Percentiles rank a stretch among this genome's conserved stretches.
Evolutionary conservation across 1,140 invertebrate genomes (phyloP).

Genomic region (Steinernema feltiae): DNA sequence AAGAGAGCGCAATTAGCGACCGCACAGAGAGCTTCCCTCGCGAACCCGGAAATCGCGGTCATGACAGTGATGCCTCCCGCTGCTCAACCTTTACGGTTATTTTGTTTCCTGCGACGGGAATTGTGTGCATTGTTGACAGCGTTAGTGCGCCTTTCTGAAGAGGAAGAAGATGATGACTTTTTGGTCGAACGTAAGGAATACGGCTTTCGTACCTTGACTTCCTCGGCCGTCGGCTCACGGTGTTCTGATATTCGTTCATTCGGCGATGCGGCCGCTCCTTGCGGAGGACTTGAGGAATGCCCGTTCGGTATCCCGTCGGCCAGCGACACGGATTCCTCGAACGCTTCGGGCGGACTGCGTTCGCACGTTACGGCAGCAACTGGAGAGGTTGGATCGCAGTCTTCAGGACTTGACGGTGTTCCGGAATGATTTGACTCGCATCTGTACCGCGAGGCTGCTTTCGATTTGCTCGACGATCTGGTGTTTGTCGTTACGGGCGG

Average conservation of each 20-base stretch:
- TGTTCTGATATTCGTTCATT: not conserved
- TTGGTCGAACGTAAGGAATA: not conserved
- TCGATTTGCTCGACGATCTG: not conserved
- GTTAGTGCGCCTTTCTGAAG: constrained; percentile 10
- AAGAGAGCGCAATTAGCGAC: not conserved
- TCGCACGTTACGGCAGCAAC: not conserved
- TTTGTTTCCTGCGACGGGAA: constrained; percentile 6
- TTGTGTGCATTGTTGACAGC: not conserved
- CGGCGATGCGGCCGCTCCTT: not conserved
- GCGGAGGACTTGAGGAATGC: not conserved
- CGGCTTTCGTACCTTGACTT: constrained; percentile 6
- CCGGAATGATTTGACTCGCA: not conserved
- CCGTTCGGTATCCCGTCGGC: not conserved
- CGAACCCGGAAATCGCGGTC: not conserved
- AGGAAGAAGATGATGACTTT: not conserved
- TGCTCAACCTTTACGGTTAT: constrained; percentile 13
- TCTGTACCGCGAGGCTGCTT: not conserved
- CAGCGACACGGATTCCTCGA: not conserved
- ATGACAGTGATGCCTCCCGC: constrained; percentile 1
- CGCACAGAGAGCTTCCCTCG: too few species aligned
- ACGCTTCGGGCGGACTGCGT: not conserved
- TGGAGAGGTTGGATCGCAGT: not conserved
- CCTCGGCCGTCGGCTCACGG: constrained; percentile 2
- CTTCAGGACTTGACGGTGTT: not conserved
- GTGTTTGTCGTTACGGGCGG: not conserved